Conservation (phyloP, 2,888 invertebrate species). For the Agonopterix heracliana region DNA sequence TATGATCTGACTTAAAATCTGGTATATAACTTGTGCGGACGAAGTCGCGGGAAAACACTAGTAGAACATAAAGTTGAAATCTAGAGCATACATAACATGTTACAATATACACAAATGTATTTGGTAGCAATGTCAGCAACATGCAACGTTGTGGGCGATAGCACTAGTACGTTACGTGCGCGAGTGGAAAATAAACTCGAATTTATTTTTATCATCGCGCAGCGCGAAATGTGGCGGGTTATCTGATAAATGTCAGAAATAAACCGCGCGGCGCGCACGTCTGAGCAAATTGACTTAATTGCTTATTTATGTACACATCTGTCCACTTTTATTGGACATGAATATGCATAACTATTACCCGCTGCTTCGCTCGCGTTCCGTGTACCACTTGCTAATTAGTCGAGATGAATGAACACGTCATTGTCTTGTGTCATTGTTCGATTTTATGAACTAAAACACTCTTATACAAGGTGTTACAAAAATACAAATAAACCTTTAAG, state of each 20-base stretch:
- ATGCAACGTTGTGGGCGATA: too few relatives aligned
- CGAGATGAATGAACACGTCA: neutral
- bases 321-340: slow-evolving; percentile 16
- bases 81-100: too few relatives aligned
- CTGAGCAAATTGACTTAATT: slow-evolving; percentile 47
- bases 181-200: slow-evolving; percentile 32
- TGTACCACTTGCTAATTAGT: neutral
- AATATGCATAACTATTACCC: slow-evolving; percentile 9
- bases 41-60: too few relatives aligned
- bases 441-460: neutral
- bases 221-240: slow-evolving; percentile 37
- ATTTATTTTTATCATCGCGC: slow-evolving; percentile 46
- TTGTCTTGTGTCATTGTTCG: neutral
- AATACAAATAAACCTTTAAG: too few relatives aligned
- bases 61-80: too few relatives aligned
- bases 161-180: slow-evolving; percentile 4
- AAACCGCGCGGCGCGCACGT: slow-evolving; percentile 31
- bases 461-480: too few relatives aligned
- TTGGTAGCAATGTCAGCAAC: too few relatives aligned
- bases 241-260: slow-evolving; percentile 54
- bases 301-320: slow-evolving; percentile 30
- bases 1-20: too few relatives aligned
- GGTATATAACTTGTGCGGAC: too few relatives aligned
- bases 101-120: too few relatives aligned
- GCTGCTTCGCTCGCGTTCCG: too few relatives aligned